phyloP scores from a whole-genome alignment of 2,797 vertebrate genomes.

The Antennarius maculatus region DNA sequence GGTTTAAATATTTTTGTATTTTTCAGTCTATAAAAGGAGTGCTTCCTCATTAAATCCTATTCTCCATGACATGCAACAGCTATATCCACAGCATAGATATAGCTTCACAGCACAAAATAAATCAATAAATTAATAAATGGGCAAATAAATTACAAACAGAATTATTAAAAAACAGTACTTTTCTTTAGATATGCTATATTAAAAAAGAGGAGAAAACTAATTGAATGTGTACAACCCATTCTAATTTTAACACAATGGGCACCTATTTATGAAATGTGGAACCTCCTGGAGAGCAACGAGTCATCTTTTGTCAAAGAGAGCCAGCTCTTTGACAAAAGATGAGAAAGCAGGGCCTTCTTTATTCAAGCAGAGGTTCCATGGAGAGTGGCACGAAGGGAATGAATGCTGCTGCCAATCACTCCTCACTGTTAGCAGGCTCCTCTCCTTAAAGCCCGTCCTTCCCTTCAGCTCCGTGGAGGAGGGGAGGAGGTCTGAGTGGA shows the following conservation, averaged over 20 bases:
- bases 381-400: constrained; percentile 73
- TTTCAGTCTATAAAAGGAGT: constrained; percentile 17
- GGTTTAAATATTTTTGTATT: constrained; percentile 45
- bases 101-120: too few species aligned
- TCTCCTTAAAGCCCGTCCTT: constrained; percentile 67
- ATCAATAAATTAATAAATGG: background rate
- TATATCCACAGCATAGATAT: background rate
- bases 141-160: background rate
- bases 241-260: constrained; percentile 26
- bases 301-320: constrained; percentile 7
- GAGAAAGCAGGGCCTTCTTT: constrained; percentile 48
- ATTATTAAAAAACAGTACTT: too few species aligned
- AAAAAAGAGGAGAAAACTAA: background rate
- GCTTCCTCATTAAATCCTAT: constrained; percentile 22
- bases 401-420: constrained; percentile 80
- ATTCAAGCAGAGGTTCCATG: constrained; percentile 62
- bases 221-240: background rate
- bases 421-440: constrained; percentile 62
- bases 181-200: too few species aligned
- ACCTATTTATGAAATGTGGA: constrained; percentile 31
- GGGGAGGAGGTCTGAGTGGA: constrained; percentile 22
- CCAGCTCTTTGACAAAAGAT: constrained; percentile 59
- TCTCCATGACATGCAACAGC: constrained; percentile 11
- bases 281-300: constrained; percentile 19
- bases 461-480: constrained; percentile 67